phyloP scores from a whole-genome alignment of 1,140 invertebrate species.

The Panagrolaimus sp. region DNA sequence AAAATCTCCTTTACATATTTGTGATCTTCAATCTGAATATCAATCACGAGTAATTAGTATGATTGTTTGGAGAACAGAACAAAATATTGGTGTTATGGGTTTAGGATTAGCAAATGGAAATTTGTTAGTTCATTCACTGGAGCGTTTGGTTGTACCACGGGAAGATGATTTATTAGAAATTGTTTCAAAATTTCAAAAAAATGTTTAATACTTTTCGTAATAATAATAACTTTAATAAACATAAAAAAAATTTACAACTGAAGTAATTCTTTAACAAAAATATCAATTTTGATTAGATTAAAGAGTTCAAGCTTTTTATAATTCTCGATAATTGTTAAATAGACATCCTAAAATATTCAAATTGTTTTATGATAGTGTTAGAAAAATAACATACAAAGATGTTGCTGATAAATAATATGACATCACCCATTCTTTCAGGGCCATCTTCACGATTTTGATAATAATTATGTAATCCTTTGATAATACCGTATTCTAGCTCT shows the following conservation, averaged over 20 bases:
- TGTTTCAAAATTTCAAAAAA: conserved; percentile 1
- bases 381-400: conserved; percentile 7
- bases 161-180: not conserved
- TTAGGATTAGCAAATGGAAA: not conserved
- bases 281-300: conserved; percentile 4
- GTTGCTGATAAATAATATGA: conserved; percentile 6
- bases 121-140: not conserved
- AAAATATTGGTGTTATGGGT: conserved; percentile 1
- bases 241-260: too few species aligned
- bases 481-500: not conserved
- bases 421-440: not conserved
- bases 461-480: conserved; percentile 7
- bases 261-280: conserved; percentile 9
- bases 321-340: conserved; percentile 2
- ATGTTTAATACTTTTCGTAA: too few species aligned
- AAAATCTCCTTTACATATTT: not conserved
- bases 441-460: not conserved
- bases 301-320: conserved; percentile 10
- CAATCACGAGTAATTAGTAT: not conserved
- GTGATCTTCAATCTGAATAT: conserved; percentile 1
- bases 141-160: not conserved
- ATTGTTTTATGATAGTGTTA: not conserved
- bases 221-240: too few species aligned
- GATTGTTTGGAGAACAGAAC: conserved; percentile 7
- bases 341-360: not conserved